These are phyloP conservation scores for Macropus fuliginosus DNA, from an alignment of 2,797 vertebrate genomes.

Conservation along the genomic window DNA sequence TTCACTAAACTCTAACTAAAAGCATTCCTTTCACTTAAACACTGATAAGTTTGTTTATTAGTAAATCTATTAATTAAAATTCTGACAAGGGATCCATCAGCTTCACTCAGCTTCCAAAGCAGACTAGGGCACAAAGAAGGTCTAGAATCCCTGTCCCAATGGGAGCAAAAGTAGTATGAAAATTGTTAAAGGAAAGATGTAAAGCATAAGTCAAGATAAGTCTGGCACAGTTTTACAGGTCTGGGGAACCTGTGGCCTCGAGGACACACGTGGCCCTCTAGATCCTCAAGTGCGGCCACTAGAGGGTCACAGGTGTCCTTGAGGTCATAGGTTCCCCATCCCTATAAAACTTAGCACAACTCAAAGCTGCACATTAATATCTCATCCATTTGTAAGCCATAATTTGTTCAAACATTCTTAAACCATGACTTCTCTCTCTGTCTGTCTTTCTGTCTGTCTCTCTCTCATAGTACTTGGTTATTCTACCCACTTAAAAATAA, in stretches of 20 bases:
- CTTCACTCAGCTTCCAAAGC: not conserved
- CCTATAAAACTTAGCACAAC: too few species aligned
- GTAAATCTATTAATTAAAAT: not conserved
- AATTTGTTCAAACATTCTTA: not conserved
- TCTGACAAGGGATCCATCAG: not conserved
- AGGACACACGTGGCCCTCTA: too few species aligned
- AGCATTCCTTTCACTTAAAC: not conserved
- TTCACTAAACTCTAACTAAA: not conserved
- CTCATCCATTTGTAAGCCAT: not conserved
- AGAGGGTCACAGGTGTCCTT: too few species aligned
- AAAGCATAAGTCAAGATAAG: not conserved
- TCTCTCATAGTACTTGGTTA: too few species aligned
- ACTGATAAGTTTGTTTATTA: not conserved
- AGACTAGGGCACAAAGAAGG: not conserved
- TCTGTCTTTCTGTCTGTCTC: too few species aligned
- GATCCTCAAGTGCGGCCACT: too few species aligned
- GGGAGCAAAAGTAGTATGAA: not conserved
- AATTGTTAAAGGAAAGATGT: not conserved
- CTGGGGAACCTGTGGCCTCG: too few species aligned
- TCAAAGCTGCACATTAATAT: not conserved
- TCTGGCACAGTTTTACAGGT: not conserved
- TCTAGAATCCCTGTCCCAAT: not conserved
- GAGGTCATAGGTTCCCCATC: too few species aligned
- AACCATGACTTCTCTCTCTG: too few species aligned
- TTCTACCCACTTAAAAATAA: too few species aligned